phyloP scores from a whole-genome alignment of 2,113 vertebrate species.

The Neotoma lepida region DNA sequence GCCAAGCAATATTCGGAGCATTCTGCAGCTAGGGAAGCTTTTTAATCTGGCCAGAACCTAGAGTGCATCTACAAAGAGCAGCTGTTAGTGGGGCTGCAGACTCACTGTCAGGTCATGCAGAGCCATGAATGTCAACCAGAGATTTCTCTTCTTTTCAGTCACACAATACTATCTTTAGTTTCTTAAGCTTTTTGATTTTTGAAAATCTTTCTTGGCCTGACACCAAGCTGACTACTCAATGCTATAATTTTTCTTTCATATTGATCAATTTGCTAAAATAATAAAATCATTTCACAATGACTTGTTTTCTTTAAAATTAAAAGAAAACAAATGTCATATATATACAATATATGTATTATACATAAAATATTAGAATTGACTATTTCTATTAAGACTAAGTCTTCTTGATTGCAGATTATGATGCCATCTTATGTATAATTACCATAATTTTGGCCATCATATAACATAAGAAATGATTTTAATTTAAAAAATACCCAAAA shows the following conservation, averaged over 20 bases:
- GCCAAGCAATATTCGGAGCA: not conserved
- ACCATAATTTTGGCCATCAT: not conserved
- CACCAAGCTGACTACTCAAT: not conserved
- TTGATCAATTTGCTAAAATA: not conserved
- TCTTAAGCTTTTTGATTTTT: not conserved
- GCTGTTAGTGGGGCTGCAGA: not conserved
- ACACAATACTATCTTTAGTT: not conserved
- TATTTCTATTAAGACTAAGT: slow-evolving; percentile 30
- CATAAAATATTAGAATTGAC: not conserved
- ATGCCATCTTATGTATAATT: not conserved
- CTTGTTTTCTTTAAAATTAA: slow-evolving; percentile 34
- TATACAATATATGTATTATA: not conserved
- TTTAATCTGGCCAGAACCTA: not conserved
- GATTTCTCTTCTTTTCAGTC: not conserved
- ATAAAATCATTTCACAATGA: slow-evolving; percentile 1
- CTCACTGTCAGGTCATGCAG: not conserved
- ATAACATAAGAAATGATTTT: slow-evolving; percentile 40
- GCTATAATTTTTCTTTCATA: not conserved
- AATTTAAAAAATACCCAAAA: not conserved
- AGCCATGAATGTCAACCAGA: not conserved
- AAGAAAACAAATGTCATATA: not conserved
- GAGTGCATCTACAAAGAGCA: not conserved
- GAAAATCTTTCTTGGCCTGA: not conserved
- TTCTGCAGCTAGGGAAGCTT: not conserved
- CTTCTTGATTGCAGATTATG: not conserved